Evolutionary conservation across 2,888 invertebrate genomes (phyloP), one percentile per base, ranked within the genome.

Genomic region (Eulithis prunata): DNA sequence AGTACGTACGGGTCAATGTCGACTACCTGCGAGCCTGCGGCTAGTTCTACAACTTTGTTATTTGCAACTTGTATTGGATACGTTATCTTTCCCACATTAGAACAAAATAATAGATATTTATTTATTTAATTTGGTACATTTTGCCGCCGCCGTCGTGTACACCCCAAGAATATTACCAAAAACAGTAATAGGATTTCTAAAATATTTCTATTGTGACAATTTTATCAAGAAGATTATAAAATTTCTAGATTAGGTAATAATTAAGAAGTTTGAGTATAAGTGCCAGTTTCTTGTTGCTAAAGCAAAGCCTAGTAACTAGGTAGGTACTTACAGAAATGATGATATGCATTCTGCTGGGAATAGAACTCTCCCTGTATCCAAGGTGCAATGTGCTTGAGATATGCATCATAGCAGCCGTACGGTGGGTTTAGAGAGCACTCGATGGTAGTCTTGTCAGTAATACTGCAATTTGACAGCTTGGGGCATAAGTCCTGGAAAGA

Each of bases 321-420:
- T 47, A 8, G n/a, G 4, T 13, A 53, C 83, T 79, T 53, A 84
- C 86, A 74, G 70, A 81, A 81, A 6, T 47, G 3, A 12, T 57
- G 62, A 3, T 36, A n/a, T 0, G 62, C 43, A 47, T 21, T 28
- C 10, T 53, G 63, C 11, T 71, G 68, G 0, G 46, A 4, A 14
- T 11, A 1, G 68, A 77, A 73, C 21, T 63, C 0, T 54, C 76
- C 76, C 14, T 63, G n/a, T 32, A 36, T 58, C 89, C 88, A 89
- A 13, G 82, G 77, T n/a, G 83, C 84, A n/a, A 12, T 14, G 66
- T 82, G 78, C 38, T 0, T 5, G 54, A 87, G 66, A 38, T n/a
- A 13, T 43, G 79, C 69, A 13, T 21, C 52, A 77, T 82, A 82
- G 67, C 74, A 71, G 53, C 72, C 80, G 36, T 51, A 55, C 10